Evolutionary conservation across 2,113 vertebrate species (phyloP), one percentile per base, ranked within the genome.

Genomic region (Sylvilagus bachmani): DNA sequence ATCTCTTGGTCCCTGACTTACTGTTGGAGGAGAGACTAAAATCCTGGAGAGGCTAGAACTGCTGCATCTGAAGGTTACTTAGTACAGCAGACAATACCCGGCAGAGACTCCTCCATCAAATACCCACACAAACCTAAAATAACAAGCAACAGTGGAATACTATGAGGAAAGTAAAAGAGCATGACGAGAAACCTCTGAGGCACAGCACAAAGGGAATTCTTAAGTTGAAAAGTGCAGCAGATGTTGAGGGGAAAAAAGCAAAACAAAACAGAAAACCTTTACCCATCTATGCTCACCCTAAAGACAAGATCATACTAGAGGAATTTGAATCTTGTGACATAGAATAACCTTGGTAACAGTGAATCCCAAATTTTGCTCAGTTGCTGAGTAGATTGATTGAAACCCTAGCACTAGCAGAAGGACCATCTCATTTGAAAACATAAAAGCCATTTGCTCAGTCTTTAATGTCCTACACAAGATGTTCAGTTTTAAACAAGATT

Each of bases 381-480:
- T 66, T 83, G 11, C 21, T 92, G 25, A 67, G n/a, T 67, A 67
- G 10, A 61, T 24, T 70, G 49, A 82, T 80, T 83, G 31, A 92
- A 67, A 67, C 3, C 5, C 4, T 22, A 70, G 29, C n/a, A 44
- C 21, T 66, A 77, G 44, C 29, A 38, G 66, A 64, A 81, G 84
- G 73, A 81, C 33, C 89, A 10, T 90, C 27, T 73, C 75, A 90
- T 67, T 86, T 71, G 73, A 91, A 82, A 12, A 7, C 36, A 36
- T 86, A 62, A 78, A 67, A 22, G 55, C 69, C n/a, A 14, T 92
- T 89, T 90, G 77, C n/a, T 90, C 17, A 44, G 22, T 86, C 19
- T 94, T n/a, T 94, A 87, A 19, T 79, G 31, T 44, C 19, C 44
- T 92, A 77, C 17, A n/a, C 7, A 82, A 77, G 75, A 86, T 75